These are phyloP conservation scores for Noturus placidus DNA, from an alignment of 2,113 vertebrate genomes.

Conservation along the genomic window DNA sequence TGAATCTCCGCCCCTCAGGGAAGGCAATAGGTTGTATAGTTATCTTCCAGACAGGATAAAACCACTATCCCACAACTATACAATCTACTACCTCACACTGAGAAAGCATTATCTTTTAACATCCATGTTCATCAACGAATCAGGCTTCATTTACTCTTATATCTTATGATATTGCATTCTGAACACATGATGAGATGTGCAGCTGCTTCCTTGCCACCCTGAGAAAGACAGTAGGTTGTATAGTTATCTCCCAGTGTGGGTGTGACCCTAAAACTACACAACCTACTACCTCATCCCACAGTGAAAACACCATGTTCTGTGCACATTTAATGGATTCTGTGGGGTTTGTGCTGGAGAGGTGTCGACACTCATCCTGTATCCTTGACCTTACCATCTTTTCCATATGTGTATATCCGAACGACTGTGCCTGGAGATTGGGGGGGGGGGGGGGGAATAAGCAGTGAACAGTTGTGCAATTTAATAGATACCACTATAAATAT, in stretches of 20 bases:
- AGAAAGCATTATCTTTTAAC: slow-evolving; percentile 57
- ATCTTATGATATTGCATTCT: background rate
- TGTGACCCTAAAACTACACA: slow-evolving; percentile 99
- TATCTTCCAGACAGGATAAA: slow-evolving; percentile 92
- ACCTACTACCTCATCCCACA: slow-evolving; percentile 99
- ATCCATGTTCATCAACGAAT: no score
- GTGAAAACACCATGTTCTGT: slow-evolving; percentile 66
- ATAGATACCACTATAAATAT: background rate
- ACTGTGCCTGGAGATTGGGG: background rate
- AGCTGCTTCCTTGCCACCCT: slow-evolving; percentile 76
- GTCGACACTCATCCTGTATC: background rate
- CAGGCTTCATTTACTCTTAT: background rate
- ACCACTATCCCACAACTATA: slow-evolving; percentile 98
- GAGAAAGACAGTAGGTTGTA: slow-evolving; percentile 99
- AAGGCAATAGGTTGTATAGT: slow-evolving; percentile 99
- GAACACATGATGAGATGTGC: background rate
- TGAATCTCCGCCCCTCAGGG: slow-evolving; percentile 75
- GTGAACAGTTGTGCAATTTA: background rate
- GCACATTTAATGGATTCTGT: background rate
- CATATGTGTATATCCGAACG: background rate
- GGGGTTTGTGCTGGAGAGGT: background rate
- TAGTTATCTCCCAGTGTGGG: slow-evolving; percentile 99
- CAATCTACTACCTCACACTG: slow-evolving; percentile 99
- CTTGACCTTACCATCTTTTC: background rate
- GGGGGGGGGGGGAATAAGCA: background rate